These are phyloP conservation scores for Globodera rostochiensis DNA, from an alignment of 1,140 invertebrate genomes.

Conservation along the genomic window DNA sequence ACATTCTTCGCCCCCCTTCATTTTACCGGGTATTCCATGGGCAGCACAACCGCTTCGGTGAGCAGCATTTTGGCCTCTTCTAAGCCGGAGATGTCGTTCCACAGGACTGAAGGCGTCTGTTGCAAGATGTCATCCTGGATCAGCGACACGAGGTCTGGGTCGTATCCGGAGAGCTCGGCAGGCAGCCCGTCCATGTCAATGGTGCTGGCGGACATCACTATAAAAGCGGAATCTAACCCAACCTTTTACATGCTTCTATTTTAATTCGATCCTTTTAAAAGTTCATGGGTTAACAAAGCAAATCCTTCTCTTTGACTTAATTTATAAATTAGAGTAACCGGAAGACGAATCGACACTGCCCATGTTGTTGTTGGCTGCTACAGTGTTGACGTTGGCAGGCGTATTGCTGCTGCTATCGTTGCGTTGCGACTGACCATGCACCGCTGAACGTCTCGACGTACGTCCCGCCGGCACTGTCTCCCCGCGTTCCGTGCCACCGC, in stretches of 20 bases:
- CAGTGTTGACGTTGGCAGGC: background rate
- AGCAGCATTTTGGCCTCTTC: constrained; percentile 96
- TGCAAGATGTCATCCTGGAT: constrained; percentile 88
- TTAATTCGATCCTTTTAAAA: background rate
- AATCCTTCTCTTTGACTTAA: no score
- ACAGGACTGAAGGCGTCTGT: constrained; percentile 77
- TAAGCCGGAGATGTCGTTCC: constrained; percentile 95
- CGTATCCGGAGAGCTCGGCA: constrained; percentile 86
- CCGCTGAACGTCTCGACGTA: background rate
- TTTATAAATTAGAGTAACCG: no score
- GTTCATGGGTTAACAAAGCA: background rate
- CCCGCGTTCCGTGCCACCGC: no score
- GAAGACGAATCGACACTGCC: background rate
- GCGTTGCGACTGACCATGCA: background rate
- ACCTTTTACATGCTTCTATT: background rate
- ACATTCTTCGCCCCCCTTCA: no score
- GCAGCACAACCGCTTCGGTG: constrained; percentile 98
- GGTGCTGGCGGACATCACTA: background rate
- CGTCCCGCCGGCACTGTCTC: background rate
- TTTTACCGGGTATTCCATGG: constrained; percentile 94
- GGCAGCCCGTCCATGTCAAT: constrained; percentile 74
- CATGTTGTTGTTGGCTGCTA: background rate
- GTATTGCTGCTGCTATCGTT: background rate
- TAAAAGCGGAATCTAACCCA: background rate
- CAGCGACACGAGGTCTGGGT: constrained; percentile 78